Evolutionary conservation across 2,888 invertebrate genomes (phyloP).

Genomic region (Labia minor): DNA sequence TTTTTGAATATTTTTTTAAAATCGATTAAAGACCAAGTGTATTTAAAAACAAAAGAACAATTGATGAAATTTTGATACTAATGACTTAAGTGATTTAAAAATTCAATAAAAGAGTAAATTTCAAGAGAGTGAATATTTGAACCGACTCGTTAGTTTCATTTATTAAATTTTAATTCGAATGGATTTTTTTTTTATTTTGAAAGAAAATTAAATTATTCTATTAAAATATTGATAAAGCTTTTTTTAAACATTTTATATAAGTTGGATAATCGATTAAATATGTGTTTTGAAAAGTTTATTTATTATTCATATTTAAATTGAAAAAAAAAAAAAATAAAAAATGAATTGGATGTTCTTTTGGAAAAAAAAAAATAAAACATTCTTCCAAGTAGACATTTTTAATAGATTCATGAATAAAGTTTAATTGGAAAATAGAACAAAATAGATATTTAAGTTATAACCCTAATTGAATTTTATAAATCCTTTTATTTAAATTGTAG

Average conservation of each 20-base stretch:
- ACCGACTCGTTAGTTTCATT: background rate
- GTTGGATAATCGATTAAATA: background rate
- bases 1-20: background rate
- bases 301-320: background rate
- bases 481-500: too few species aligned
- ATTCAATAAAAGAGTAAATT: slow-evolving; percentile 8
- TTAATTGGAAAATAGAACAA: too few species aligned
- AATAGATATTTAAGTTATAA: too few species aligned
- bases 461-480: too few species aligned
- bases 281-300: background rate
- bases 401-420: too few species aligned
- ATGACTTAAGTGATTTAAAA: slow-evolving; percentile 7
- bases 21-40: slow-evolving; percentile 7
- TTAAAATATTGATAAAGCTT: background rate
- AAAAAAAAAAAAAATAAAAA: background rate
- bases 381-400: too few species aligned
- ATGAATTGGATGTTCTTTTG: background rate
- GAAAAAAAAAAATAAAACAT: too few species aligned
- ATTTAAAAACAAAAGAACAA: slow-evolving; percentile 4
- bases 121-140: background rate
- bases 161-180: background rate
- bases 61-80: background rate
- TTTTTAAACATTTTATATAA: background rate
- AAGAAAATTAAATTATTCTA: background rate
- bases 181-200: background rate